Percentiles rank a stretch among this genome's conserved stretches.
phyloP scores from a whole-genome alignment of 2,113 vertebrate species.

The Argyrosomus japonicus region DNA sequence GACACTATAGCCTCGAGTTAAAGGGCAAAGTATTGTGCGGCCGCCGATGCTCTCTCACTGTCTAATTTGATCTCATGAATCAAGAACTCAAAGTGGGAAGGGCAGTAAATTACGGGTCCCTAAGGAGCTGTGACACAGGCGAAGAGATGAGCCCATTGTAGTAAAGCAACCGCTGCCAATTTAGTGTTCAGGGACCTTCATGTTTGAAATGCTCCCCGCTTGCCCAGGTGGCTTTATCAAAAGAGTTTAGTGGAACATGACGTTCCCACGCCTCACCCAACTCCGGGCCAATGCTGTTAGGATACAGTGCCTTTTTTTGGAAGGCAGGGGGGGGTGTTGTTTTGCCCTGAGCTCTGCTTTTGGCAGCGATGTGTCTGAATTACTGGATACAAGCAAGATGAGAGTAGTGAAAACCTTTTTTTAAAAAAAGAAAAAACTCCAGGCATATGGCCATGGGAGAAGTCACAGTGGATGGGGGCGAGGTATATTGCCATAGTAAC shows the following conservation, averaged over 20 bases:
- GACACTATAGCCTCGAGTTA: constrained; percentile 48
- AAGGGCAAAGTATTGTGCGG: constrained; percentile 64
- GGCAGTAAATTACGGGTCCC: constrained; percentile 74
- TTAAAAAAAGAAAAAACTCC: constrained; percentile 35
- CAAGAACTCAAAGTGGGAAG: constrained; percentile 69
- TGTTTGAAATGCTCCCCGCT: constrained; percentile 63
- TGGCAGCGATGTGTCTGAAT: constrained; percentile 61
- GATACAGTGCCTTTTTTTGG: constrained; percentile 32
- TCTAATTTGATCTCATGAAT: constrained; percentile 82
- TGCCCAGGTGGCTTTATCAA: constrained; percentile 75
- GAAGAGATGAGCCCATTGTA: constrained; percentile 64
- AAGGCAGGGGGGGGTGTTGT: background rate
- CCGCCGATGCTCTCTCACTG: constrained; percentile 65
- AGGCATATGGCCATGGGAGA: constrained; percentile 66
- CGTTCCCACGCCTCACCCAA: constrained; percentile 69
- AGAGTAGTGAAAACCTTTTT: constrained; percentile 40
- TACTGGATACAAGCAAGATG: constrained; percentile 62
- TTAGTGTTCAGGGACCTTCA: constrained; percentile 63
- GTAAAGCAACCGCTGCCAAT: constrained; percentile 67
- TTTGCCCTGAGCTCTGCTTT: constrained; percentile 54
- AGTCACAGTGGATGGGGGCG: constrained; percentile 26
- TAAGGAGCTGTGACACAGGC: constrained; percentile 57
- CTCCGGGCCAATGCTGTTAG: constrained; percentile 51
- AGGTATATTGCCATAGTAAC: constrained; percentile 80
- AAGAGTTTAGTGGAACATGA: constrained; percentile 66